phyloP scores from a whole-genome alignment of 2,797 vertebrate genomes.

The Sebastes itinus region DNA sequence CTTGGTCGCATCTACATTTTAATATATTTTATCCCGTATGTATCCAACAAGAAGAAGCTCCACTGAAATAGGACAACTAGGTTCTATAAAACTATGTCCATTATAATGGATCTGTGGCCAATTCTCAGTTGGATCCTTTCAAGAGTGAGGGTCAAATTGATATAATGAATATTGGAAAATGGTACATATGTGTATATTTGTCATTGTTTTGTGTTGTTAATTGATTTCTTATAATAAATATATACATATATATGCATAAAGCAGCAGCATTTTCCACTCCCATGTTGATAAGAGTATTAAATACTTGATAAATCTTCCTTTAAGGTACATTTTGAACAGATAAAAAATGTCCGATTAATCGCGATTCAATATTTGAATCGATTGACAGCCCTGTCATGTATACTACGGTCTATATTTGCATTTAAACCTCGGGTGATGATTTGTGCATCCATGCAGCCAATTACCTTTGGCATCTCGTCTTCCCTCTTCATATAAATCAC shows the following conservation, averaged over 20 bases:
- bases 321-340: too few species aligned
- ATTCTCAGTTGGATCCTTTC: background rate
- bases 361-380: background rate
- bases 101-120: background rate
- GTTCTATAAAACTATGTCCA: background rate
- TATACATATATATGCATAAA: too few species aligned
- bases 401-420: background rate
- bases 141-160: conserved; percentile 3
- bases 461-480: background rate
- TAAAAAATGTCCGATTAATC: background rate
- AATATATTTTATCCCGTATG: background rate
- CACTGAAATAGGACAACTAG: background rate
- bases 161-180: background rate
- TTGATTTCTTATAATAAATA: too few species aligned
- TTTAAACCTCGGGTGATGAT: background rate
- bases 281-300: too few species aligned
- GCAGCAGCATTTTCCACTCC: too few species aligned
- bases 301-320: rapidly evolving
- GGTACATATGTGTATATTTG: background rate
- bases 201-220: too few species aligned
- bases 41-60: background rate
- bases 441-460: background rate
- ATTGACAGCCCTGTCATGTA: background rate
- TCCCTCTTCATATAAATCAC: background rate
- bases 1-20: conserved; percentile 5